Evolutionary conservation across 2,113 vertebrate species (phyloP).

Genomic region (Phalacrocorax aristotelis): DNA sequence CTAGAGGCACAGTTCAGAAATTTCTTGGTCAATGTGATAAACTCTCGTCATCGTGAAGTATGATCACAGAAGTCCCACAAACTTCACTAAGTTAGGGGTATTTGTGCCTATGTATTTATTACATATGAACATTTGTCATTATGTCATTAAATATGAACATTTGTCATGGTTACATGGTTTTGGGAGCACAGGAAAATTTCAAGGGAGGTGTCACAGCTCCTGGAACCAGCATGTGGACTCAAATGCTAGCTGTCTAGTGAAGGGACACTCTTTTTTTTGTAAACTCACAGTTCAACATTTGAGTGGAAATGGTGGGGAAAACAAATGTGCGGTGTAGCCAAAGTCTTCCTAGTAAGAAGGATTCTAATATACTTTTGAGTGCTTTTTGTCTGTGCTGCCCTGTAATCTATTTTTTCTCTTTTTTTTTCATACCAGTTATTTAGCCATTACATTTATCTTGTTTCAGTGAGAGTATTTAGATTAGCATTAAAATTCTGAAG

Average conservation of each 20-base stretch:
- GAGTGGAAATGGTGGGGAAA: background rate
- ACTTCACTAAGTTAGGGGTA: background rate
- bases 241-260: background rate
- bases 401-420: slow-evolving; percentile 6
- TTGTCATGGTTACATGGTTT: background rate
- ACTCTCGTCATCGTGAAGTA: background rate
- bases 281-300: background rate
- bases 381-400: background rate
- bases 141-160: background rate
- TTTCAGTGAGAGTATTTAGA: slow-evolving; percentile 2
- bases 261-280: background rate
- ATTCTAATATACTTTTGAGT: background rate
- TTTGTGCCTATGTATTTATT: background rate
- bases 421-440: slow-evolving; percentile 8
- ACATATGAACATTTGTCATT: background rate
- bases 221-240: background rate
- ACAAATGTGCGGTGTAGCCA: background rate
- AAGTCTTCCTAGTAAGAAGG: background rate
- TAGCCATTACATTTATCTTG: slow-evolving; percentile 10
- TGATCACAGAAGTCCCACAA: background rate
- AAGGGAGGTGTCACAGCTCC: background rate
- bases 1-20: background rate
- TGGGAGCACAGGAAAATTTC: background rate
- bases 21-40: background rate
- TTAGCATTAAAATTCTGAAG: slow-evolving; percentile 36